Conservation (phyloP, 1,140 invertebrate species). For the Drosophila pallidifrons region DNA sequence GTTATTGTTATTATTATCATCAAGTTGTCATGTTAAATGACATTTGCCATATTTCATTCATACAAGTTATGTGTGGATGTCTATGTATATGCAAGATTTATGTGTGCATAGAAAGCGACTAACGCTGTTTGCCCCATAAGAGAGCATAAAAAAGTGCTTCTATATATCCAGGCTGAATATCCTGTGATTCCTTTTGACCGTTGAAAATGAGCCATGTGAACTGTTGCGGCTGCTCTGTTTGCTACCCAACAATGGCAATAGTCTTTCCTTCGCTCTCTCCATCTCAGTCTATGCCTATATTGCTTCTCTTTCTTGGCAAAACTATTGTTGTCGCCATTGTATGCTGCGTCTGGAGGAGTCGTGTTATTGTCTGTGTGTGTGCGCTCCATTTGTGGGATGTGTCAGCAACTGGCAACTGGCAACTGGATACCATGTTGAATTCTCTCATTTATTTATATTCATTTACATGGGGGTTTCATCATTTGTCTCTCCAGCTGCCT, state of each 20-base stretch:
- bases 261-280: constrained; percentile 1
- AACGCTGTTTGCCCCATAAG: constrained; percentile 21
- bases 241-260: constrained; percentile 42
- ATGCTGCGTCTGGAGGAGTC: constrained; percentile 53
- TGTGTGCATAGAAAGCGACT: constrained; percentile 26
- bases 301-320: background rate
- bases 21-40: constrained; percentile 84
- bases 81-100: constrained; percentile 35
- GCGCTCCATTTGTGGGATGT: constrained; percentile 70
- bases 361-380: constrained; percentile 50
- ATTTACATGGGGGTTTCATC: constrained; percentile 75
- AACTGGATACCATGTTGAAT: constrained; percentile 28
- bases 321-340: constrained; percentile 52
- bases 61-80: constrained; percentile 42
- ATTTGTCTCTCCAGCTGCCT: constrained; percentile 38
- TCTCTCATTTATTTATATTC: constrained; percentile 69
- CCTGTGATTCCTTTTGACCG: constrained; percentile 72
- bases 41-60: constrained; percentile 84
- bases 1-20: constrained; percentile 78
- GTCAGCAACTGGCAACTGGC: constrained; percentile 58
- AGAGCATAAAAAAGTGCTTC: constrained; percentile 49
- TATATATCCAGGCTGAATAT: constrained; percentile 43
- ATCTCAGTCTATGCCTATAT: background rate
- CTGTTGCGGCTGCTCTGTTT: constrained; percentile 69
- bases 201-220: constrained; percentile 80